Evolutionary conservation across 2,888 invertebrate genomes (phyloP), one percentile per base, ranked within the genome.

Genomic region (Acrobasis suavella): DNA sequence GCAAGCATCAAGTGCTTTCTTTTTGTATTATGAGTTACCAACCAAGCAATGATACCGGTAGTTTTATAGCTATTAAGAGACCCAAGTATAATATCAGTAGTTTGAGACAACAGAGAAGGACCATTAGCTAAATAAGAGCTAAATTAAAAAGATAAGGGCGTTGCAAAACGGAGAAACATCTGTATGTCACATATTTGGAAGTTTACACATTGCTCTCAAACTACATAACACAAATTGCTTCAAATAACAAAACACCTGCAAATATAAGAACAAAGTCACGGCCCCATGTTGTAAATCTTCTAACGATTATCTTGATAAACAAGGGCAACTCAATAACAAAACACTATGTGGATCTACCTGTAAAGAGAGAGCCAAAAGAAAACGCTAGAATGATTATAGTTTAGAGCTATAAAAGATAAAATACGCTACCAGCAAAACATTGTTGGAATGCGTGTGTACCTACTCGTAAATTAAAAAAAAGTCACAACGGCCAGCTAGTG

Each of bases 401-500:
- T 32, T 32, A 32, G 32, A 8, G 46, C 46, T n/a, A 14, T 46
- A 46, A 46, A 46, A 46, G 14, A 46, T 46, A 37, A n/a, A 49
- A 49, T 50, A 50, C 7, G 39, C 32, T 16, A 58, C 55, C 3
- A 16, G 16, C 10, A 52, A 50, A 60, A 58, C 17, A 52, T 8
- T 49, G 55, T 22, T 14, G 22, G 52, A 58, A 37, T 15, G 50
- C 39, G 55, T 14, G 38, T 38, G 32, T 39, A 38, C n/a, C n/a
- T n/a, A n/a, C 22, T 22, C 22, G 22, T 22, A 22, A 58, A 62
- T 46, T 50, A 62, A 64, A 32, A 64, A 67, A 64, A 67, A 69
- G 71, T 65, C 65, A 65, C 68, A 67, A 69, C 67, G 65, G 64
- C 72, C 69, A 68, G 55, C 64, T 65, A 67, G 63, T 64, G 66